Evolutionary conservation across 1,140 invertebrate species (phyloP), one percentile per base, ranked within the genome.

Genomic region (Ooceraea biroi): DNA sequence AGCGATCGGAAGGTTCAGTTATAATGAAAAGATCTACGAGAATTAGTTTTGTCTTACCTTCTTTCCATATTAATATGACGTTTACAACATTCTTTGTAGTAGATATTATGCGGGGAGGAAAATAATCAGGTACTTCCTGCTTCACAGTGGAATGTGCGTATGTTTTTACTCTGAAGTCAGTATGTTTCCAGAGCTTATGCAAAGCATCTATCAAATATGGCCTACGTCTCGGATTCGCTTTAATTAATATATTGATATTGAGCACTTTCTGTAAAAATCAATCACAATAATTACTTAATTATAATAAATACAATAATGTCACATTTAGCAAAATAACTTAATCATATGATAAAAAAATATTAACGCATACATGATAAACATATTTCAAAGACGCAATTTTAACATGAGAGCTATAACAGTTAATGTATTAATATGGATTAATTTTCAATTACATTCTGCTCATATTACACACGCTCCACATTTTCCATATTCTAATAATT

Each of bases 61-160:
- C 93, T 95, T 97, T 97, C 96, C 97, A 98, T 91, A 98, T 97
- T 82, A 98, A 91, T 84, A 95, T 95, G 7, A 97, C 77, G 83
- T 96, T 95, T 27, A 97, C 66, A 19, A 90, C 5, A 84, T 90
- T 91, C 0, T 84, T 80, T 85, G 86, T 94, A 88, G 46, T 91
- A 14, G 50, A 7, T 41, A 0, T 10, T 41, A 25, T 19, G 48
- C 1, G 25, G 44, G 46, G 14, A 22, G 58, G n/a, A 30, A 77
- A 57, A 50, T 22, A 19, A 30, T 27, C 7, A 17, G 86, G 57
- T 88, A 94, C 88, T 61, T 88, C 78, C 88, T 85, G 58, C 61
- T 78, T 63, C 84, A 94, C 86, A 66, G 57, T 84, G 8, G 83
- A 88, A 82, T 88, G 83, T 84, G 68, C 11, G 68, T 96, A 95